phyloP scores from a whole-genome alignment of 1,140 invertebrate genomes.

The Uloborus diversus region DNA sequence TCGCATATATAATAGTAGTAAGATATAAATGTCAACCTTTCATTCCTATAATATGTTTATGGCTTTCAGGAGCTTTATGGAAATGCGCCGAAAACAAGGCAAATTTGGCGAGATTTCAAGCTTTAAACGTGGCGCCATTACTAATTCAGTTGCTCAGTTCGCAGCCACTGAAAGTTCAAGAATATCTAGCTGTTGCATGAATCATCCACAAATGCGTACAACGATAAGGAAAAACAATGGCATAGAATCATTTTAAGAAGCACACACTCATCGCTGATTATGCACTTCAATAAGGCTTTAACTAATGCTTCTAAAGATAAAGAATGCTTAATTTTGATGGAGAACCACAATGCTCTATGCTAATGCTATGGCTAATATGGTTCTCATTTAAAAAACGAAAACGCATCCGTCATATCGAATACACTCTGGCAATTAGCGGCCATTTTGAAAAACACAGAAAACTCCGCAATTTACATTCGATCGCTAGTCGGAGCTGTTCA shows the following conservation, averaged over 20 bases:
- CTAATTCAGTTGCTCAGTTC: slow-evolving; percentile 18
- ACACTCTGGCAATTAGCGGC: slow-evolving; percentile 34
- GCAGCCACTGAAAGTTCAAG: slow-evolving; percentile 28
- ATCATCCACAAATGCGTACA: slow-evolving; percentile 7
- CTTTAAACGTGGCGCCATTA: slow-evolving; percentile 15
- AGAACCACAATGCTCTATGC: slow-evolving; percentile 18
- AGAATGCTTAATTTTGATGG: slow-evolving; percentile 22
- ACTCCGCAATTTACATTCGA: slow-evolving; percentile 18
- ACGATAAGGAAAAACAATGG: slow-evolving; percentile 44
- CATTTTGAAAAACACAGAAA: slow-evolving; percentile 25
- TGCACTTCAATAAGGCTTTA: slow-evolving; percentile 44
- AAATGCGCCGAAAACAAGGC: slow-evolving; percentile 32
- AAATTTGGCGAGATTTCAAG: slow-evolving; percentile 13
- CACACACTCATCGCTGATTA: slow-evolving; percentile 24
- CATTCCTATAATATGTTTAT: slow-evolving; percentile 17
- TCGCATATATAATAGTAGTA: too few relatives aligned
- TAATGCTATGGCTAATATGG: slow-evolving; percentile 36
- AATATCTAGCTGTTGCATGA: slow-evolving; percentile 24
- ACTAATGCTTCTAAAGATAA: slow-evolving; percentile 1
- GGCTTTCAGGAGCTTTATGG: slow-evolving; percentile 26
- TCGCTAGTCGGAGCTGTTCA: slow-evolving; percentile 29
- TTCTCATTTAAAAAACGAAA: slow-evolving; percentile 21
- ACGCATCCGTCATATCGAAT: slow-evolving; percentile 24
- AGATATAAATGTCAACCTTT: slow-evolving; percentile 25
- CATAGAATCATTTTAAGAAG: slow-evolving; percentile 31